These are phyloP conservation scores for Liasis olivaceus DNA, from an alignment of 2,797 vertebrate genomes.

Conservation along the genomic window DNA sequence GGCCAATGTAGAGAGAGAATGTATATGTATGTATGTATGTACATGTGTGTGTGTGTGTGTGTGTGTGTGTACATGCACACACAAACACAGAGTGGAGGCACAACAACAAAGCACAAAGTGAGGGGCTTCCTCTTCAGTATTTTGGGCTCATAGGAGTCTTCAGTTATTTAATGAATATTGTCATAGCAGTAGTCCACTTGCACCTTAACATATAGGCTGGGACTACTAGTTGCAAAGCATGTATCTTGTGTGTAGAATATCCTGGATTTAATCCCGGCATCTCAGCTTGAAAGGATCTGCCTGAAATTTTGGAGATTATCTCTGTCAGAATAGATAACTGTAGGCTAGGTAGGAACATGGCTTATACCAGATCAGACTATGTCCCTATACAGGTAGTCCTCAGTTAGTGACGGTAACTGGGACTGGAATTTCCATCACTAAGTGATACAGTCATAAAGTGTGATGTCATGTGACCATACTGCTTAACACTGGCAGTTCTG, in stretches of 20 bases:
- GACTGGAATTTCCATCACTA: background rate
- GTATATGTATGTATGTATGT: no score
- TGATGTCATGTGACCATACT: background rate
- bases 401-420: background rate
- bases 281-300: background rate
- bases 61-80: background rate
- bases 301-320: background rate
- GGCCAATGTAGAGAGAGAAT: background rate
- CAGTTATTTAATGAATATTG: background rate
- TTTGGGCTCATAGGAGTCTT: background rate
- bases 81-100: background rate
- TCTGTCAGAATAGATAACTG: background rate
- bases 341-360: background rate
- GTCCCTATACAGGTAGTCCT: background rate
- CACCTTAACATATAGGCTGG: background rate
- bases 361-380: background rate
- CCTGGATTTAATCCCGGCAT: background rate
- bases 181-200: no score
- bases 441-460: background rate
- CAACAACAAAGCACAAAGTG: background rate
- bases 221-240: background rate
- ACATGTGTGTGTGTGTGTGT: no score
- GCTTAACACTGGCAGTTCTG: background rate
- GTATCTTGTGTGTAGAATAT: background rate
- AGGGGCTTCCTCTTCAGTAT: background rate